These are phyloP conservation scores for Torymus auratus DNA, from an alignment of 2,888 invertebrate genomes.

Conservation along the genomic window DNA sequence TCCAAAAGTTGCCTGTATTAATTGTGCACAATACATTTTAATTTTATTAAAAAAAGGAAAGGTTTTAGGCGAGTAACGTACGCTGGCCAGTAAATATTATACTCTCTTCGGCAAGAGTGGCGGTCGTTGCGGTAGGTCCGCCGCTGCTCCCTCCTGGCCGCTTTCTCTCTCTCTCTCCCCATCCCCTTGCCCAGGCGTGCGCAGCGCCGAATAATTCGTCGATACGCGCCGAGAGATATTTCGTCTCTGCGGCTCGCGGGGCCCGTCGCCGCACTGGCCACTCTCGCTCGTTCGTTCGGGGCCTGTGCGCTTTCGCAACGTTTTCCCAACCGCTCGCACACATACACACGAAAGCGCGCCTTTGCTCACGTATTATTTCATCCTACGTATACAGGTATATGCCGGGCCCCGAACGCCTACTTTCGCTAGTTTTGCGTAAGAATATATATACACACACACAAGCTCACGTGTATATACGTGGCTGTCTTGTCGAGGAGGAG, in stretches of 20 bases:
- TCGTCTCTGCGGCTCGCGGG: background rate
- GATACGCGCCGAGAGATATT: conserved; percentile 5
- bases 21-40: too few species aligned
- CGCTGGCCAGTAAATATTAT: too few species aligned
- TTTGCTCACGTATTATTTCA: conserved; percentile 66
- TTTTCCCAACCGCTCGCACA: conserved; percentile 31
- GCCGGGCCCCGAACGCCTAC: conserved; percentile 66
- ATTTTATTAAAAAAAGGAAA: too few species aligned
- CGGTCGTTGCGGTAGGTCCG: conserved; percentile 21
- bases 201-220: background rate
- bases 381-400: conserved; percentile 62
- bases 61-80: too few species aligned
- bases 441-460: conserved; percentile 33
- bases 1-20: too few species aligned
- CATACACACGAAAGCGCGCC: conserved; percentile 47
- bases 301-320: conserved; percentile 12
- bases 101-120: too few species aligned
- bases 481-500: background rate
- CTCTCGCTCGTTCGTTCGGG: background rate
- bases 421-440: conserved; percentile 76
- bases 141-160: background rate
- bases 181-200: background rate
- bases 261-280: conserved; percentile 1
- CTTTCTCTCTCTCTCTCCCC: conserved; percentile 17
- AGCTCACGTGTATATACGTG: background rate